Conservation (phyloP, 1,140 invertebrate genomes). For the Lerema accius region DNA sequence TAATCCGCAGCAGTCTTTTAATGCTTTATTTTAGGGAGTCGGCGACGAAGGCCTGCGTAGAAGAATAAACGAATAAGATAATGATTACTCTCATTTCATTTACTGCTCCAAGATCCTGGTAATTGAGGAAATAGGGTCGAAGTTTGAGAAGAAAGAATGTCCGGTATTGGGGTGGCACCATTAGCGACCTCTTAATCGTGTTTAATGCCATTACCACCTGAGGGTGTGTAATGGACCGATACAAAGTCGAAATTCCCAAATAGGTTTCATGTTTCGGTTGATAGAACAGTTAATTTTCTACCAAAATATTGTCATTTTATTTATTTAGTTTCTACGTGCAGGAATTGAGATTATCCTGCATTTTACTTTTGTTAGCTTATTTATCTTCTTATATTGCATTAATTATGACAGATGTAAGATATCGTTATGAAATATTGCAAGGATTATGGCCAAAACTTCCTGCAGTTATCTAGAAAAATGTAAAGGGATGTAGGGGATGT, state of each 20-base stretch:
- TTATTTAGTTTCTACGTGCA: no score
- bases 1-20: slow-evolving; percentile 78
- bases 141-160: slow-evolving; percentile 68
- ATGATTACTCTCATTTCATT: slow-evolving; percentile 81
- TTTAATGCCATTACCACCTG: slow-evolving; percentile 74
- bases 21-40: slow-evolving; percentile 71
- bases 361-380: not conserved
- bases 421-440: slow-evolving; percentile 17
- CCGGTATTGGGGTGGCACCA: slow-evolving; percentile 58
- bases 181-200: slow-evolving; percentile 70
- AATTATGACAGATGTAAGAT: not conserved
- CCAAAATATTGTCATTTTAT: no score
- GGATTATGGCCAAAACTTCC: slow-evolving; percentile 23
- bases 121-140: slow-evolving; percentile 78
- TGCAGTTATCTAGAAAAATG: slow-evolving; percentile 38
- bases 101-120: slow-evolving; percentile 76
- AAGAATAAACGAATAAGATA: slow-evolving; percentile 75
- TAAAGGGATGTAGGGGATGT: slow-evolving; percentile 39
- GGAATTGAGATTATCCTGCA: no score
- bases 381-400: no score
- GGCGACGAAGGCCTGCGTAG: slow-evolving; percentile 55
- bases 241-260: slow-evolving; percentile 49
- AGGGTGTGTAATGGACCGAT: slow-evolving; percentile 64
- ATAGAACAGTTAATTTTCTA: no score
- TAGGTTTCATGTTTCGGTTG: not conserved